Conservation (phyloP, 2,113 vertebrate genomes). For the Melanerpes aurifrons region DNA sequence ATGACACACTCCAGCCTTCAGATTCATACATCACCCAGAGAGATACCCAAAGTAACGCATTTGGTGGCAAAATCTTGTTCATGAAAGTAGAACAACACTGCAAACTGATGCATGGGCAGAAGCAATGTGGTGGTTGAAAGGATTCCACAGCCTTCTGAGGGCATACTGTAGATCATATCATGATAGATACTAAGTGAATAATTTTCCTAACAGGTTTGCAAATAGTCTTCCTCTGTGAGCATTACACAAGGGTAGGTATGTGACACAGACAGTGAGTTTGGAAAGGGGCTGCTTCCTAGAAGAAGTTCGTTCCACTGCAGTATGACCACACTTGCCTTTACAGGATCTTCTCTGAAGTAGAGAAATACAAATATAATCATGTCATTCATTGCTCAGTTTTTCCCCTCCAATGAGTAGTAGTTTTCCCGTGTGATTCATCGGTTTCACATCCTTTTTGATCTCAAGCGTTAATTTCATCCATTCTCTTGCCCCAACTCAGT, state of each 20-base stretch:
- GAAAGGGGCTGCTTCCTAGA: neutral
- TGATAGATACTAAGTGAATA: neutral
- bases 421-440: neutral
- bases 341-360: neutral
- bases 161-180: neutral
- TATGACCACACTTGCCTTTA: neutral
- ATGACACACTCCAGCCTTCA: neutral
- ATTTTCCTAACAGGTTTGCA: neutral
- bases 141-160: neutral
- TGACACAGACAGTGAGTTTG: neutral
- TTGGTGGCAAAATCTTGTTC: neutral
- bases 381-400: neutral
- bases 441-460: neutral
- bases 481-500: neutral
- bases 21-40: fast-evolving
- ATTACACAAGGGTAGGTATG: neutral
- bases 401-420: neutral
- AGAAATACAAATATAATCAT: neutral
- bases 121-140: neutral
- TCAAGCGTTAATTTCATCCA: neutral
- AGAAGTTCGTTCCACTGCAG: neutral
- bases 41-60: neutral
- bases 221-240: neutral
- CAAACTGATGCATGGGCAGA: neutral
- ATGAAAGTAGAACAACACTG: neutral